These are phyloP conservation scores for Centropristis striata DNA, from an alignment of 2,113 vertebrate species.

Conservation along the genomic window DNA sequence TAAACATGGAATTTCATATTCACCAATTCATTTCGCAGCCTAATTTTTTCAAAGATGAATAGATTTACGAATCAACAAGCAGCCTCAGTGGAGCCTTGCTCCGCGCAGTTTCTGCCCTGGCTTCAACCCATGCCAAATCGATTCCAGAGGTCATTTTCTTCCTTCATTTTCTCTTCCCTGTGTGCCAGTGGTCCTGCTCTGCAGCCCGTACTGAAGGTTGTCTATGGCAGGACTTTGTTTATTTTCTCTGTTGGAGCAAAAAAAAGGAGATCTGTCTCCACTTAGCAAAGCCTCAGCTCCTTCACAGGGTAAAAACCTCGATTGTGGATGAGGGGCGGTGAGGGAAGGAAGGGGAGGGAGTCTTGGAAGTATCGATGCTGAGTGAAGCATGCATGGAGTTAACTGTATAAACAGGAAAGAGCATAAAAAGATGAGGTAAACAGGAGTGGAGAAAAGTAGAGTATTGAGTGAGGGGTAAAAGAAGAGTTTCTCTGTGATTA, in stretches of 20 bases:
- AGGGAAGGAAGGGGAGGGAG: constrained; percentile 18
- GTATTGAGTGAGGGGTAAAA: constrained; percentile 2
- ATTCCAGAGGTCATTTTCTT: constrained; percentile 78
- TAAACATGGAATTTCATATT: constrained; percentile 54
- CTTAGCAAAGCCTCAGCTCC: constrained; percentile 69
- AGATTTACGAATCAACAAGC: constrained; percentile 62
- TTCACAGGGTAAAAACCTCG: constrained; percentile 48
- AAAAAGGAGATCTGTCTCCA: constrained; percentile 74
- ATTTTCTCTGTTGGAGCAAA: constrained; percentile 67
- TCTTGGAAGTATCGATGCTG: constrained; percentile 54
- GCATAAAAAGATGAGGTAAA: constrained; percentile 9
- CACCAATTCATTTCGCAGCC: constrained; percentile 17
- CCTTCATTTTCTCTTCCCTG: constrained; percentile 53
- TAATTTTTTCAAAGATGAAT: constrained; percentile 53
- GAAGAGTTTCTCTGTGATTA: constrained; percentile 1
- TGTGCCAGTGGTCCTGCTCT: constrained; percentile 62
- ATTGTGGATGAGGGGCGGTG: constrained; percentile 36
- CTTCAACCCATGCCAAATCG: constrained; percentile 75
- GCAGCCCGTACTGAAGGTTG: constrained; percentile 42
- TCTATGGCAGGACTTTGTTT: constrained; percentile 61
- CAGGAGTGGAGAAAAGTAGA: neutral
- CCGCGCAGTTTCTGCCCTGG: constrained; percentile 47
- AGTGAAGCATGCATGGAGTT: constrained; percentile 33
- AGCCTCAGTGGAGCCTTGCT: constrained; percentile 49
- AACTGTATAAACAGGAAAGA: constrained; percentile 2